phyloP scores from a whole-genome alignment of 23 tunicate genomes.

The Phallusia fumigata region DNA sequence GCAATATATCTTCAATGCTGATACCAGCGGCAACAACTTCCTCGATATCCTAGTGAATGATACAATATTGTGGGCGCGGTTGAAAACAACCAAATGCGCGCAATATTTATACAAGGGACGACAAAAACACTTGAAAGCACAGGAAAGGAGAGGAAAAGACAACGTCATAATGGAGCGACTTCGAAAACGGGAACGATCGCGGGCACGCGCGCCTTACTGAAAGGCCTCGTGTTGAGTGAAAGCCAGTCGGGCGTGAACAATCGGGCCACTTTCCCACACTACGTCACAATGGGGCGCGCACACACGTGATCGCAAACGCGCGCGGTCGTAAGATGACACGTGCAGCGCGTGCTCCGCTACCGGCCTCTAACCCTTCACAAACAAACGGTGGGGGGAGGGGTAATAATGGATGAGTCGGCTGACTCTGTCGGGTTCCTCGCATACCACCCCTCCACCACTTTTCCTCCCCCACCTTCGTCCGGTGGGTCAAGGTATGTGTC shows the following conservation, averaged over 20 bases:
- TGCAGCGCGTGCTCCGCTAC: slow-evolving; percentile 4
- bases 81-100: too few species aligned
- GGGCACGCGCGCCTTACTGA: slow-evolving; percentile 37
- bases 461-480: not conserved
- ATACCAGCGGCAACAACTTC: too few species aligned
- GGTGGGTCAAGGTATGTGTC: not conserved
- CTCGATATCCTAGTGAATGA: too few species aligned
- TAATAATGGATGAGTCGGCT: slow-evolving; percentile 1
- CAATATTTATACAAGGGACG: not conserved
- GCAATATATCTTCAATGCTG: too few species aligned
- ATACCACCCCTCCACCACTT: not conserved
- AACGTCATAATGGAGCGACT: not conserved
- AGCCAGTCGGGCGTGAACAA: slow-evolving; percentile 24
- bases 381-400: not conserved
- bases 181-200: not conserved
- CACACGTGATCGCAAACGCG: slow-evolving; percentile 18
- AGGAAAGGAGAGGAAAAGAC: not conserved
- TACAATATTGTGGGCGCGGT: too few species aligned
- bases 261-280: slow-evolving; percentile 54
- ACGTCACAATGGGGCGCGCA: slow-evolving; percentile 35
- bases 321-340: not conserved
- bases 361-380: not conserved
- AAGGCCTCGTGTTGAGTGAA: slow-evolving; percentile 37
- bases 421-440: not conserved
- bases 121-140: not conserved